Evolutionary conservation across 2,113 vertebrate species (phyloP).

Genomic region (Casuarius casuarius): DNA sequence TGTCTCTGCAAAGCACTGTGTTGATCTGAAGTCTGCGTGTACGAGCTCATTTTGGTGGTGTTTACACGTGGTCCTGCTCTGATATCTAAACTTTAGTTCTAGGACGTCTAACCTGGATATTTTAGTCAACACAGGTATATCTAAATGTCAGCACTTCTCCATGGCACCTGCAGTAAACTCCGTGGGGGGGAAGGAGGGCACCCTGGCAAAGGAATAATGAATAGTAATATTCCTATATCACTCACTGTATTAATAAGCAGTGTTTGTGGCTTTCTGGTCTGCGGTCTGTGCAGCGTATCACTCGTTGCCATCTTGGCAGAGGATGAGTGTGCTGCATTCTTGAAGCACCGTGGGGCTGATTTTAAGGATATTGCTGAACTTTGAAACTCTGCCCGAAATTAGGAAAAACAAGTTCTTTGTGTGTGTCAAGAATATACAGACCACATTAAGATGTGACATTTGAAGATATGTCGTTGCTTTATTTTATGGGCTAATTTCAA

Average conservation of each 20-base stretch:
- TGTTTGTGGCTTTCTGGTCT: neutral
- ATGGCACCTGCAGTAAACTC: neutral
- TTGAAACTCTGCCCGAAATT: neutral
- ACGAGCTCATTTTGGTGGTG: neutral
- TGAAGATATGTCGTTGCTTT: neutral
- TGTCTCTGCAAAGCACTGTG: neutral
- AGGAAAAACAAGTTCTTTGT: neutral
- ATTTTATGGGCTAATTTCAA: neutral
- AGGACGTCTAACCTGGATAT: neutral
- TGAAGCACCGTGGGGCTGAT: neutral
- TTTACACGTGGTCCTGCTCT: neutral
- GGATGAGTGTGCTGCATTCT: rapidly evolving
- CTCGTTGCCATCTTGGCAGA: rapidly evolving
- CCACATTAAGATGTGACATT: neutral
- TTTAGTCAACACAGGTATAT: neutral
- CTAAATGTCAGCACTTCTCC: neutral
- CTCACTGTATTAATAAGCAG: rapidly evolving
- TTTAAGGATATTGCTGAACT: neutral
- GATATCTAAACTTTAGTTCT: neutral
- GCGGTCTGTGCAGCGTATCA: neutral
- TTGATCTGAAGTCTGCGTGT: neutral
- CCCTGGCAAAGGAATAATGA: neutral
- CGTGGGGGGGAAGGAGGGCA: rapidly evolving
- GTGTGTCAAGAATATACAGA: rapidly evolving
- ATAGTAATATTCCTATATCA: rapidly evolving